These are phyloP conservation scores for Nothoprocta perdicaria DNA, from an alignment of 2,113 vertebrate species.

Conservation along the genomic window DNA sequence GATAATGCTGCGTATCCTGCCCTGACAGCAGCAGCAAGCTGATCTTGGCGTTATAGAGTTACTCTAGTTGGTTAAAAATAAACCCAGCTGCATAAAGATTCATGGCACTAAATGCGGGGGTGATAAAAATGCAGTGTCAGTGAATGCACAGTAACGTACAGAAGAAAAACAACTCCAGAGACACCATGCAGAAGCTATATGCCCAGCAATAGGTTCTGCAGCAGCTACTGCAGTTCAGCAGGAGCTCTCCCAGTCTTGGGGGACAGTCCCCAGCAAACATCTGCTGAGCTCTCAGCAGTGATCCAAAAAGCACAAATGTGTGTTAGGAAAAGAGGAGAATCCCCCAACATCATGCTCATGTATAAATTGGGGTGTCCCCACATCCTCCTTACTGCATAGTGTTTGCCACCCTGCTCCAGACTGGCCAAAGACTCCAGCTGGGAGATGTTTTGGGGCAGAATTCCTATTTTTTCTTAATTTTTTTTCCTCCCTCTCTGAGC, in stretches of 20 bases:
- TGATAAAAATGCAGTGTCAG: fast-evolving
- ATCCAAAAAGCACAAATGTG: fast-evolving
- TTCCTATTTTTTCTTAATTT: fast-evolving
- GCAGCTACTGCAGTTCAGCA: fast-evolving
- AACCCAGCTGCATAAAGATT: neutral
- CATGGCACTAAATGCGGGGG: neutral
- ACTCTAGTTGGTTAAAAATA: neutral
- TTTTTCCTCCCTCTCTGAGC: neutral
- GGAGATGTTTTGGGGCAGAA: neutral
- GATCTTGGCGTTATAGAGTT: neutral
- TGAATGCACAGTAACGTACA: fast-evolving
- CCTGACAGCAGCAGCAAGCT: neutral
- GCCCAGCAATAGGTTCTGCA: fast-evolving
- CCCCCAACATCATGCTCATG: neutral
- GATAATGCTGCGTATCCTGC: neutral
- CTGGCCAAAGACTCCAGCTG: neutral
- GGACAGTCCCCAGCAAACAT: neutral
- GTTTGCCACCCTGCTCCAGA: neutral
- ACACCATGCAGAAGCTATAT: too few relatives aligned
- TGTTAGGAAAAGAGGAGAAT: neutral
- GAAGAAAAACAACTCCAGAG: neutral
- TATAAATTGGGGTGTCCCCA: neutral
- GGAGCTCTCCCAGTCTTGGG: fast-evolving
- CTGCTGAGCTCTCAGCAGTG: neutral
- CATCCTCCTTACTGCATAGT: neutral